Evolutionary conservation across 2,797 vertebrate genomes (phyloP), one percentile per base, ranked within the genome.

Genomic region (Sebastes iracundus): DNA sequence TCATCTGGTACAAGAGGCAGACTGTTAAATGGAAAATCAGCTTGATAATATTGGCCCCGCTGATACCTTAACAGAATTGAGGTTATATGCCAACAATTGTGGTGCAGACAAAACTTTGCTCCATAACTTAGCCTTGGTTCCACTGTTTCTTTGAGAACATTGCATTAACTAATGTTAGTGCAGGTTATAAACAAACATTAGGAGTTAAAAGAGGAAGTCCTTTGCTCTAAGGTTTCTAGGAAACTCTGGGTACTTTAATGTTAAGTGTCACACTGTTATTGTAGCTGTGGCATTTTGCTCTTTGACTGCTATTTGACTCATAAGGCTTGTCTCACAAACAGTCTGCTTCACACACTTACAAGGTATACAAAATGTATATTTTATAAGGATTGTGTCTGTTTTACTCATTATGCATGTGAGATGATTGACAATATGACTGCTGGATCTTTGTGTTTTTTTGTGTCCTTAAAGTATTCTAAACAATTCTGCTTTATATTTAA

Each of bases 111-210:
- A 16, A 81, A 64, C 18, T 16, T 70, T 28, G 9, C 20, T 38
- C n/a, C 46, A 55, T 71, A 59, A 32, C 33, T 69, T 23, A 9
- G 74, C 67, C 38, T 58, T 70, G 56, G 53, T 84, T 61, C 9
- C 23, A 25, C 46, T 70, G 7, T 71, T 65, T 66, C 38, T 56
- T 82, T 75, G 22, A 69, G 23, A 72, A 63, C 23, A 22, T 42
- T 58, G 42, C 4, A 6, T 73, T 7, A 63, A 68, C 77, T 55
- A 66, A 68, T 79, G 30, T 82, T 70, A 71, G 53, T 13, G 8
- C 22, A 35, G 28, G 68, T 79, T 66, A 61, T 67, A 83, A 92
- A 87, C 71, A 86, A 52, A 58, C 65, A 60, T 65, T 56, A n/a
- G 64, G 55, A 49, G 8, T 69, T 72, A 27, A 28, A 32, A 64